Evolutionary conservation across 2,797 vertebrate species (phyloP), one percentile per base, ranked within the genome.

Genomic region (Oreonectes daqikongensis): DNA sequence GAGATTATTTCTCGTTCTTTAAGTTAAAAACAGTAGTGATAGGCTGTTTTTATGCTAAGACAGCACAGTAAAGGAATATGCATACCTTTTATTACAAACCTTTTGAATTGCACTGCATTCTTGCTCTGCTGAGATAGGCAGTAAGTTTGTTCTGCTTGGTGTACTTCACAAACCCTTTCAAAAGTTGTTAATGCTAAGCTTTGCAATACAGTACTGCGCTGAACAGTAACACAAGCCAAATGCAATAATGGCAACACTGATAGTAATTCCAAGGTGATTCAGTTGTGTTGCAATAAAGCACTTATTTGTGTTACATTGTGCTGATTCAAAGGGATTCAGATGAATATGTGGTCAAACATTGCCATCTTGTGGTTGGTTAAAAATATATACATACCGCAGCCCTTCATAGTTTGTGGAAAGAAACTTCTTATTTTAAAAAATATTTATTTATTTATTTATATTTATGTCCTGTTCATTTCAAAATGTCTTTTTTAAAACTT

Each of bases 301-400:
- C 72, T 76, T 81, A 70, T 38, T 28, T 74, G 72, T 28, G 24
- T 53, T 72, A 52, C 46, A 12, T 73, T 77, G 26, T 38, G 59
- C 61, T 46, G 53, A n/a, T 30, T 64, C 28, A 20, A 30, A 72
- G 15, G 9, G 32, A 42, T 76, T 68, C 24, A 73, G 38, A 73
- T 61, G 79, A 53, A 90, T 84, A 86, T 73, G 35, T 85, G 79
- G 84, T 90, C 86, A 85, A 88, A 88, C 86, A 90, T 77, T 92
- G 88, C 90, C 91, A 92, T 86, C 92, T 92, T 83, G 88, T 92
- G 92, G 89, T 68, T n/a, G 40, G 35, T 35, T 35, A 35, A 35
- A 35, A 35, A 0, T 52, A 70, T 80, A n/a, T 59, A 44, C 38
- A 14, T 75, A 55, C 30, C 74, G 42, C 77, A 63, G 0, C 22